These are phyloP conservation scores for Galagoides demidoff DNA, from an alignment of 2,797 vertebrate species.

Conservation along the genomic window DNA sequence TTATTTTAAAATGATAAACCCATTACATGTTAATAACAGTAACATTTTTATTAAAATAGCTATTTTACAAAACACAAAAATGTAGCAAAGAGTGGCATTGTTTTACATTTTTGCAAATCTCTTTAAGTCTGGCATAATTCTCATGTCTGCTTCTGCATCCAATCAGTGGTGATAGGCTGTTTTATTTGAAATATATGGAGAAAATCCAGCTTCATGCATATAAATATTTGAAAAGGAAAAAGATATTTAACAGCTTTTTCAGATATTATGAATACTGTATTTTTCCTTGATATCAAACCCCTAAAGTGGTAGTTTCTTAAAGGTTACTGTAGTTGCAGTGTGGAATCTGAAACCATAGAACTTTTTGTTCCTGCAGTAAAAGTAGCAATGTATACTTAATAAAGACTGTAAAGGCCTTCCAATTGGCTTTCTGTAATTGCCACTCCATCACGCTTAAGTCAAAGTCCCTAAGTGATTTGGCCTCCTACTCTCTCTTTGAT, in stretches of 20 bases:
- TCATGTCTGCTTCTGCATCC: background rate
- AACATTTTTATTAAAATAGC: background rate
- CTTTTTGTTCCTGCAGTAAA: background rate
- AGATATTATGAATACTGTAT: background rate
- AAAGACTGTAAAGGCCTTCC: background rate
- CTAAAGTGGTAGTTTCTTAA: background rate
- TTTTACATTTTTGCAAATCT: background rate
- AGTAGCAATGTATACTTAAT: background rate
- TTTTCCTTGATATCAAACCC: constrained; percentile 35
- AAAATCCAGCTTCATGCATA: background rate
- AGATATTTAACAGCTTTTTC: background rate
- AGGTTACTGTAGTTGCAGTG: background rate
- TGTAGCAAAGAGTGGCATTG: background rate
- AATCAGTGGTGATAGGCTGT: background rate
- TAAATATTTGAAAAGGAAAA: constrained; percentile 12
- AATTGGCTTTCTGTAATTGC: background rate
- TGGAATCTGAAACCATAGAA: constrained; percentile 22
- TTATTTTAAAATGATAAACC: constrained; percentile 1
- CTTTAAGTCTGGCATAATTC: background rate
- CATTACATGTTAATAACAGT: background rate
- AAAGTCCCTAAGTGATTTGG: background rate
- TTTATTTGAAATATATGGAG: constrained; percentile 27
- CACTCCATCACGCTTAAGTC: background rate
- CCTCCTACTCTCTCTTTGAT: background rate
- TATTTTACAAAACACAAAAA: background rate